Evolutionary conservation across 2,888 invertebrate genomes (phyloP).

Genomic region (Cabera pusaria): DNA sequence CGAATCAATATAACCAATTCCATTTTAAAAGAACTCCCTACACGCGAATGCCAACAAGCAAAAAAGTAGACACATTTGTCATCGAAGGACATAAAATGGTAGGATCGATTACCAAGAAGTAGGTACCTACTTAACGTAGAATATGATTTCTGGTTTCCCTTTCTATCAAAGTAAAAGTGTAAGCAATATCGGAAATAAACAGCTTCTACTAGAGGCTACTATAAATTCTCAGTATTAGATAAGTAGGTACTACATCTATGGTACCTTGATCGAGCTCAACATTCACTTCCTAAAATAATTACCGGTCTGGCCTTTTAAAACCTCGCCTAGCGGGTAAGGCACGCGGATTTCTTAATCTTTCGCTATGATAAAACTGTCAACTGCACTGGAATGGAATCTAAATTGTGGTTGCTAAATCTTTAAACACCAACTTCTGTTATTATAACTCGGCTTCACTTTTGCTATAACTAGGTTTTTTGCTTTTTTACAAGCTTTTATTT

Average conservation of each 20-base stretch:
- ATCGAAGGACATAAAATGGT: not conserved
- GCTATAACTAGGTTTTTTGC: too few relatives aligned
- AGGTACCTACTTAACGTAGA: not conserved
- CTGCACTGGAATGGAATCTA: conserved; percentile 35
- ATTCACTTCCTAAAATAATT: conserved; percentile 40
- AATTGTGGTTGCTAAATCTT: conserved; percentile 44
- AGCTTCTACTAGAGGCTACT: conserved; percentile 3
- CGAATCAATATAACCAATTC: too few relatives aligned
- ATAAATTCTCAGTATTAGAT: not conserved
- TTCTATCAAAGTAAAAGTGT: conserved; percentile 8
- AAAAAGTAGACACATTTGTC: not conserved
- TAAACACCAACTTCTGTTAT: conserved; percentile 3
- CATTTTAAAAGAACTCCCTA: too few relatives aligned
- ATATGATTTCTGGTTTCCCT: not conserved
- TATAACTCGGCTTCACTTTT: too few relatives aligned
- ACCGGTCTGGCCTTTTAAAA: conserved; percentile 38
- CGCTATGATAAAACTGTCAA: conserved; percentile 23
- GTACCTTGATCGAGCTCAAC: conserved; percentile 17
- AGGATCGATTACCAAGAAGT: not conserved
- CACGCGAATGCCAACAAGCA: too few relatives aligned
- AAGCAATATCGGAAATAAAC: conserved; percentile 1
- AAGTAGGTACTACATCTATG: conserved; percentile 4
- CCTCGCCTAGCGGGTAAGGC: conserved; percentile 18
- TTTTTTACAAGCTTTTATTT: too few relatives aligned
- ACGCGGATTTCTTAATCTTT: conserved; percentile 21